phyloP scores from a whole-genome alignment of 2,113 vertebrate genomes.

The Ailurus styani region DNA sequence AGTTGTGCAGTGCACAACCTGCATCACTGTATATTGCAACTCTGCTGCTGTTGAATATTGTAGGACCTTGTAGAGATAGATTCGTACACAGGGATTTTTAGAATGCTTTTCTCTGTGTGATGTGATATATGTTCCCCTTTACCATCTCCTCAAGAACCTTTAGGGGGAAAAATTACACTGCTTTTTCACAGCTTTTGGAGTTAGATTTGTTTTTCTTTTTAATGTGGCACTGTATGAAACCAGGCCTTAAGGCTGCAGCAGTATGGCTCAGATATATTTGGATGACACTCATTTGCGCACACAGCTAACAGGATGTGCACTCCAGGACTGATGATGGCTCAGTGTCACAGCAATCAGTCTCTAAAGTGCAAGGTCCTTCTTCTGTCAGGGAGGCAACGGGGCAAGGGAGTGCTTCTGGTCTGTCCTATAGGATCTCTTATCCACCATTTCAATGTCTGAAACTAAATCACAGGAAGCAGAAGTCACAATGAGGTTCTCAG shows the following conservation, averaged over 20 bases:
- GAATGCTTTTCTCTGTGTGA: constrained; percentile 11
- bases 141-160: constrained; percentile 35
- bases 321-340: background rate
- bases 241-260: constrained; percentile 8
- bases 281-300: background rate
- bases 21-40: background rate
- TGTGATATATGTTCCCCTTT: constrained; percentile 28
- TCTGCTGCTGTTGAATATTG: background rate
- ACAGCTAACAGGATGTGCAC: background rate
- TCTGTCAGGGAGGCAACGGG: background rate
- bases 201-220: constrained; percentile 52
- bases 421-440: background rate
- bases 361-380: background rate
- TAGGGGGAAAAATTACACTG: background rate
- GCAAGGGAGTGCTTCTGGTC: background rate
- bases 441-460: background rate
- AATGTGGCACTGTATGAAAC: background rate
- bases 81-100: constrained; percentile 9
- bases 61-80: background rate
- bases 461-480: background rate
- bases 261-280: background rate
- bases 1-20: background rate
- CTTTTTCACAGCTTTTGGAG: constrained; percentile 49
- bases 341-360: background rate
- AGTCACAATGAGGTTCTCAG: background rate